Base-by-base conservation (phyloP, 2,888 invertebrate genomes). In the Drosophila austrosaltans region DNA sequence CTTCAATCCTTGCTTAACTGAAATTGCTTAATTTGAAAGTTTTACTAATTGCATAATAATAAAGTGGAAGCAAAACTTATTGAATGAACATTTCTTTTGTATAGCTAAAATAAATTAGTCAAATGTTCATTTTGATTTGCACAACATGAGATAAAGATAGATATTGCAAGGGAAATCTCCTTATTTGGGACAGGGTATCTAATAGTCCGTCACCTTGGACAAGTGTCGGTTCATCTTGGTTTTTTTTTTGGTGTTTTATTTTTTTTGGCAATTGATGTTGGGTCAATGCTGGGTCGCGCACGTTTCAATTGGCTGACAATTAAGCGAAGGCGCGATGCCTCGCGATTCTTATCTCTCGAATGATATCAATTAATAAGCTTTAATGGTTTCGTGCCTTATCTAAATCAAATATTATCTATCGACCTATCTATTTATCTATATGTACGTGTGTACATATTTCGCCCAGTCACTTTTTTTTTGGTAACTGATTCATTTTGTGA, bases 191-290 rank as follows among this genome's bases (percentile, higher is more conserved):
- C 25, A 16, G 25, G 22, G 48, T 48, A 48, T 12, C 12, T 25
- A 12, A 22, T 3, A 48, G 48, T 25, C 48, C 48, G 10, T 6
- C 3, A 10, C 12, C 28, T 36, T 30, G 56, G 72, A 69, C 74
- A 1, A 36, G 36, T 8, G 7, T 36, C 8, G 36, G 36, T 8
- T 36, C 8, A 4, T 28, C 4, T 75, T 77, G 84, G 53, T 8
- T 48, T 28, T 54, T 76, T 74, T 86, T 48, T 12, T 22, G 8
- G 10, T 5, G 10, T 25, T 25, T 48, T 5, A 8, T 48, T 48
- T 25, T 25, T 88, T 85, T 86, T 69, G 85, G 85, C 87, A 76
- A 87, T 82, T 82, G 84, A 78, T 80, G 70, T 48, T 48, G 63
- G 76, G 67, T 76, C 48, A 48, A 48, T 48, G 48, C 22, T 48